Conservation (phyloP, 2,888 invertebrate genomes). For the Alentia gelatinosa region DNA sequence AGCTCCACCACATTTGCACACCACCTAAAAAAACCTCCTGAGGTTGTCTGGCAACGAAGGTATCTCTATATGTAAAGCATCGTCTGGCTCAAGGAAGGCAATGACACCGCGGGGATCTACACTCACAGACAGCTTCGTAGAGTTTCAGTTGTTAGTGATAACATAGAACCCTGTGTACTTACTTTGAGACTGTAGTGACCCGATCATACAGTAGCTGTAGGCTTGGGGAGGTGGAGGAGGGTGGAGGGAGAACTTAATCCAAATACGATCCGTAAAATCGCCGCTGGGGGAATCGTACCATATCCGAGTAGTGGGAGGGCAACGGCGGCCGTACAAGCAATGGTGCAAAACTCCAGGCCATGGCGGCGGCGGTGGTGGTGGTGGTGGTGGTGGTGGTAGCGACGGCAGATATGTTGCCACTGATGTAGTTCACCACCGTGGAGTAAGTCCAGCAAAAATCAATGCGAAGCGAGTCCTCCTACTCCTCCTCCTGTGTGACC, state of each 20-base stretch:
- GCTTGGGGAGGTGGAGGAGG: background rate
- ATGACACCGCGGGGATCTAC: background rate
- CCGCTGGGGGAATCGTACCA: background rate
- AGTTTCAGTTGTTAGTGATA: background rate
- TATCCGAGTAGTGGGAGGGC: background rate
- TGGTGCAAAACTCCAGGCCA: conserved; percentile 7
- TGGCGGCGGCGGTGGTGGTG: conserved; percentile 11
- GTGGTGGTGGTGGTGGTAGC: background rate
- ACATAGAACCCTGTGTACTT: background rate
- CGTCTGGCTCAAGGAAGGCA: background rate
- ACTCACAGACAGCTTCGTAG: too few relatives aligned
- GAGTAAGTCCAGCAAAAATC: conserved; percentile 36
- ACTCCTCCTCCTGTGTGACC: background rate
- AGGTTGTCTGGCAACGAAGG: background rate
- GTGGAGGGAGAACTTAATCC: background rate
- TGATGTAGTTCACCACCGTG: conserved; percentile 29
- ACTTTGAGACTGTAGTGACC: conserved; percentile 35
- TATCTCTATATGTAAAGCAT: background rate
- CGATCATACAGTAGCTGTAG: conserved; percentile 16
- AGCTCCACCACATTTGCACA: background rate
- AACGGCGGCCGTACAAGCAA: background rate
- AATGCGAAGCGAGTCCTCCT: conserved; percentile 9
- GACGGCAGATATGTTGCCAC: conserved; percentile 16
- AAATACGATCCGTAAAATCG: background rate
- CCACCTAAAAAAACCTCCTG: background rate